phyloP scores from a whole-genome alignment of 2,888 invertebrate genomes.

The Leptopilina myrica region DNA sequence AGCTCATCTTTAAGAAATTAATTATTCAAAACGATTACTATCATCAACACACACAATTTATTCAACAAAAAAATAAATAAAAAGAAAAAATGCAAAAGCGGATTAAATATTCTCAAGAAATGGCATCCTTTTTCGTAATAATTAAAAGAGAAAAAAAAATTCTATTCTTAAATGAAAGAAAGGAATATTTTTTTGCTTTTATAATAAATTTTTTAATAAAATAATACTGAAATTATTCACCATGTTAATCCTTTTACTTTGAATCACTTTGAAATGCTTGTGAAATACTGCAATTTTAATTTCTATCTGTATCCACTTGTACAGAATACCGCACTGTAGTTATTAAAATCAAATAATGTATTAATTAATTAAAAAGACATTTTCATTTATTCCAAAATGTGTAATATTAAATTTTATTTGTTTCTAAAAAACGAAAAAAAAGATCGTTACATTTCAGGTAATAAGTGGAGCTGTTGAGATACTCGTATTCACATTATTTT shows the following conservation, averaged over 20 bases:
- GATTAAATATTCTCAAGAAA: background rate
- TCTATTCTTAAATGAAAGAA: background rate
- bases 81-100: background rate
- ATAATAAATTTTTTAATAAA: background rate
- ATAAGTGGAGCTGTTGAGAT: background rate
- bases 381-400: conserved; percentile 46
- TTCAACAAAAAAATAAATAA: background rate
- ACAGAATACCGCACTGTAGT: too few species aligned
- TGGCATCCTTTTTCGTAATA: background rate
- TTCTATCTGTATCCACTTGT: background rate
- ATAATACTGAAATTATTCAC: background rate
- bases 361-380: background rate
- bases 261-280: too few species aligned
- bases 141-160: background rate
- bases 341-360: background rate
- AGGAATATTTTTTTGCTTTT: background rate
- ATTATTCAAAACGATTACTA: conserved; percentile 1
- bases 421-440: conserved; percentile 41
- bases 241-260: background rate
- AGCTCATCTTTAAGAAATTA: conserved; percentile 10
- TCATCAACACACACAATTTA: background rate
- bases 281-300: background rate
- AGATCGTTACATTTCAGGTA: conserved; percentile 30
- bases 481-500: background rate
- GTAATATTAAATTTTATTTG: conserved; percentile 44